These are phyloP conservation scores for Episyrphus balteatus DNA, from an alignment of 1,140 invertebrate genomes.

Conservation along the genomic window DNA sequence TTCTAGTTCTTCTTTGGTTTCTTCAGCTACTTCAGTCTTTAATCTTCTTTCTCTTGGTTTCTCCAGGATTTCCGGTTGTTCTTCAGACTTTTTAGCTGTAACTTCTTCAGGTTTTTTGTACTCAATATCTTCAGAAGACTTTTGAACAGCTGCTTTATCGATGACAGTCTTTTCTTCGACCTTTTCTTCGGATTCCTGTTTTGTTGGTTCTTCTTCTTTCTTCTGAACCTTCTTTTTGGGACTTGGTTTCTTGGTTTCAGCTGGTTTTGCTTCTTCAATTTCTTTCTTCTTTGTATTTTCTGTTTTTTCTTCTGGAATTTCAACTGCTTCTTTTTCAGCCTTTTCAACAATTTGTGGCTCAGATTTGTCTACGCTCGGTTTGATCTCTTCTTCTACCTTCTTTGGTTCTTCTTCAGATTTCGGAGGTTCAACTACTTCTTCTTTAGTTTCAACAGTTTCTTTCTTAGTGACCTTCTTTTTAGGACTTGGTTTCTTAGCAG, in stretches of 20 bases:
- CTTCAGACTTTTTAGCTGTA: no score
- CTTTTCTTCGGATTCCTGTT: background rate
- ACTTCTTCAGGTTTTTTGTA: no score
- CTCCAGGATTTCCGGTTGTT: no score
- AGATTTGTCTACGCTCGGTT: constrained; percentile 13
- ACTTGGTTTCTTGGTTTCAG: constrained; percentile 2
- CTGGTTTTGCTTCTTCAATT: constrained; percentile 2
- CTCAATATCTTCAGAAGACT: no score
- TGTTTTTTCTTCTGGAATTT: background rate
- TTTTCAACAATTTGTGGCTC: constrained; percentile 11
- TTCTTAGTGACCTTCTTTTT: constrained; percentile 4
- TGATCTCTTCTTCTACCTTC: constrained; percentile 11
- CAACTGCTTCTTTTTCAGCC: constrained; percentile 2
- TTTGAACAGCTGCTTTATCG: no score
- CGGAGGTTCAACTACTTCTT: constrained; percentile 9
- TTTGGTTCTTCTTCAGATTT: constrained; percentile 8
- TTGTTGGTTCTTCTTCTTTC: constrained; percentile 17
- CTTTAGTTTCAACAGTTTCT: constrained; percentile 8
- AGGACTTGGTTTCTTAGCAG: constrained; percentile 1
- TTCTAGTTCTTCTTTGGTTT: no score
- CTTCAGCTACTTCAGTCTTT: no score
- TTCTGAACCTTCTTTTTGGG: constrained; percentile 20
- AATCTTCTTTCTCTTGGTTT: no score
- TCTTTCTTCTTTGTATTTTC: constrained; percentile 5
- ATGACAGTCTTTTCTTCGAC: background rate